Evolutionary conservation across 2,888 invertebrate species (phyloP), one percentile per base, ranked within the genome.

Genomic region (Oligia fasciuncula): DNA sequence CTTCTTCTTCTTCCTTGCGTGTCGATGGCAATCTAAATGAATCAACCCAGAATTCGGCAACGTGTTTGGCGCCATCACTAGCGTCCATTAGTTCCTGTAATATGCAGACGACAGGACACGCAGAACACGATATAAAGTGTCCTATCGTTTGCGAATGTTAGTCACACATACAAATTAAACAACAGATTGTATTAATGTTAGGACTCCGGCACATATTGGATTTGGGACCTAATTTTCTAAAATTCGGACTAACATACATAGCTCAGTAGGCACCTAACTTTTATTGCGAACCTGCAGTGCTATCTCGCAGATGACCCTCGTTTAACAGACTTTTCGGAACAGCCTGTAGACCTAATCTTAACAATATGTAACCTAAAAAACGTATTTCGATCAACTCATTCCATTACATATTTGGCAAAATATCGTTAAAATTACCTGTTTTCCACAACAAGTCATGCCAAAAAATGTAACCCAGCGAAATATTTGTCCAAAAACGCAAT

Each of bases 401-500:
- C 46, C 46, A 35, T 3, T 23, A n/a, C 11, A 11, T 57, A 46
- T 17, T 63, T 63, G 0, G 23, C 1, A 63, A 23, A 29, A 46
- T 4, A n/a, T 57, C 0, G 5, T 62, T 29, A 46, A 72, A 46
- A 46, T 23, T 35, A 9, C 23, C 35, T 11, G n/a, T n/a, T 35
- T 65, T 17, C 9, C 4, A 63, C 4, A 49, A 35, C 57, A 62
- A 4, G 3, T 11, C 40, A 40, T 5, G 11, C 4, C 40, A 77
- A 23, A 73, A 71, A 80, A 62, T 4, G 2, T 3, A 4, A 69
- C 60, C 14, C 49, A 68, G 2, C 23, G 2, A 63, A 78, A 83
- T 77, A 63, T 79, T 77, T 77, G 35, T 29, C 23, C 77, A 71
- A 75, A 83, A 85, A 75, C 72, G 17, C 72, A 84, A 84, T 86